Evolutionary conservation across 2,797 vertebrate species (phyloP).

Genomic region (Oreonectes daqikongensis): DNA sequence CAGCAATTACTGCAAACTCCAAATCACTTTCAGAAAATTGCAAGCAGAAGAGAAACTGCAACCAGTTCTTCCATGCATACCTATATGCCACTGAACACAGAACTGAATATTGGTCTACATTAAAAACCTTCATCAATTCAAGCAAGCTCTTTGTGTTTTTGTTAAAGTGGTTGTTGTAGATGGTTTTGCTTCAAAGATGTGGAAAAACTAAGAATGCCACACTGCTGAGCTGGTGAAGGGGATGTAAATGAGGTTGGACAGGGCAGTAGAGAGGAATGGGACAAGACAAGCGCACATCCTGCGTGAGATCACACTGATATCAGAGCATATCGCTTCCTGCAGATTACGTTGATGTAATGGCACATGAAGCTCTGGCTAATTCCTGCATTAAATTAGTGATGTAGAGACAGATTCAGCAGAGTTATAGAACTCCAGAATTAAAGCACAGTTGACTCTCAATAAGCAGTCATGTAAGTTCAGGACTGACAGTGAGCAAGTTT

Average conservation of each 20-base stretch:
- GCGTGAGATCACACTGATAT: conserved; percentile 54
- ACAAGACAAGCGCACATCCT: conserved; percentile 35
- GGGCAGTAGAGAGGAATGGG: conserved; percentile 15
- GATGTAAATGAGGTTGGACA: conserved; percentile 17
- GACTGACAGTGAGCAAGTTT: background rate
- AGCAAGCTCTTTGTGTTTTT: background rate
- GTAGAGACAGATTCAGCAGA: conserved; percentile 23
- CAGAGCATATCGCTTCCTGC: conserved; percentile 49
- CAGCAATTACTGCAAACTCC: conserved; percentile 9
- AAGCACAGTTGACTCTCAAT: conserved; percentile 12
- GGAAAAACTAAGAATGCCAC: conserved; percentile 27
- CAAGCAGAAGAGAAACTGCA: background rate
- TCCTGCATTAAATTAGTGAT: conserved; percentile 41
- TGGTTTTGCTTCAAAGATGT: conserved; percentile 31
- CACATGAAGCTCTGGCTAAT: conserved; percentile 52
- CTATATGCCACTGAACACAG: background rate
- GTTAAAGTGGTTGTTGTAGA: background rate
- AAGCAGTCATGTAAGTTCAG: background rate
- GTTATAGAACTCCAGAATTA: conserved; percentile 40
- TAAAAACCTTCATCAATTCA: background rate
- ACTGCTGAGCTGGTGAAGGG: conserved; percentile 1
- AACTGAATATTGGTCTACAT: background rate
- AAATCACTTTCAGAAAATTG: conserved; percentile 32
- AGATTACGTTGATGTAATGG: conserved; percentile 33
- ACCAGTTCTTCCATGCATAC: conserved; percentile 16